phyloP scores from a whole-genome alignment of 1,140 invertebrate genomes.

The Tetraneura akinire region DNA sequence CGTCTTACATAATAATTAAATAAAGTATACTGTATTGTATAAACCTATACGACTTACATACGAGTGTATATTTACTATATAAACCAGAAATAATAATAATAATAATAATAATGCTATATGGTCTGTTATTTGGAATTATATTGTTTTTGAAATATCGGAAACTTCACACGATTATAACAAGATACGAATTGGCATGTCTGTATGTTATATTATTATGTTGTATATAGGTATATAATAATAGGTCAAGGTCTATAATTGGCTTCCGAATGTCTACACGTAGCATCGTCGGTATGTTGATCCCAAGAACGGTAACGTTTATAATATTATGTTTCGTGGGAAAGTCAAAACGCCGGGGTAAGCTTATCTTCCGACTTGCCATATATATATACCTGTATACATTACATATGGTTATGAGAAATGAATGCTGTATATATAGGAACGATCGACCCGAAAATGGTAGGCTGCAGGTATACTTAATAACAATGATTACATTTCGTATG shows the following conservation, averaged over 20 bases:
- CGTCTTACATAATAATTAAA: no score
- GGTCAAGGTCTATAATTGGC: constrained; percentile 44
- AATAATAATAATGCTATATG: no score
- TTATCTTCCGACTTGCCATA: neutral
- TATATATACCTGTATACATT: no score
- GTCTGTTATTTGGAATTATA: neutral
- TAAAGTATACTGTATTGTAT: no score
- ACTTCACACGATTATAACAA: constrained; percentile 33
- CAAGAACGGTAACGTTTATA: neutral
- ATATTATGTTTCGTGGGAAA: constrained; percentile 38
- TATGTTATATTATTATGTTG: no score
- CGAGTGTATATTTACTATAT: no score
- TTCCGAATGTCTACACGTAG: constrained; percentile 49
- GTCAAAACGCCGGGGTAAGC: neutral
- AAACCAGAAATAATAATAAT: no score
- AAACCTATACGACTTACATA: no score
- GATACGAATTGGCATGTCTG: constrained; percentile 41
- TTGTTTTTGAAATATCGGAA: neutral
- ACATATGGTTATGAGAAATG: constrained; percentile 35
- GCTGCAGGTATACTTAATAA: neutral
- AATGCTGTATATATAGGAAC: neutral
- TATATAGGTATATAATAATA: constrained; percentile 44
- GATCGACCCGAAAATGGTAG: constrained; percentile 19
- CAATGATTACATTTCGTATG: constrained; percentile 2
- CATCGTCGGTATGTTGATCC: constrained; percentile 34